These are phyloP conservation scores for Polypterus bichir DNA, from an alignment of 2,113 vertebrate species.

Conservation along the genomic window DNA sequence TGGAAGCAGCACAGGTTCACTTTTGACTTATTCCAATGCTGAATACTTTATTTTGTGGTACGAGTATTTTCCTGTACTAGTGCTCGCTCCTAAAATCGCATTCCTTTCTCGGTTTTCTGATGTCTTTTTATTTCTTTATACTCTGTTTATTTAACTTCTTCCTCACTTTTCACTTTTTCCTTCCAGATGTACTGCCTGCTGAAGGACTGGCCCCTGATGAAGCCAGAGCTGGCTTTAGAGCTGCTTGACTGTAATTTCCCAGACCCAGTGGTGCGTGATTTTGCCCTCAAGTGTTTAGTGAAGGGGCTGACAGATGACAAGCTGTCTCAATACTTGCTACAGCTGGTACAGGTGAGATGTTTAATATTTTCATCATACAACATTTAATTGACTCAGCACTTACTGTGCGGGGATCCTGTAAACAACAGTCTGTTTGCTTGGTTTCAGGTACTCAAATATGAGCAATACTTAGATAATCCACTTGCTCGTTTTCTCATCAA, in stretches of 20 bases:
- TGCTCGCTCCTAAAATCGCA: too few relatives aligned
- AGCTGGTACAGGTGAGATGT: slow-evolving; percentile 39
- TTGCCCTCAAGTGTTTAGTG: slow-evolving; percentile 39
- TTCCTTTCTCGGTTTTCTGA: too few relatives aligned
- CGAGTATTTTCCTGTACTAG: too few relatives aligned
- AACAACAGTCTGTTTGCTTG: slow-evolving; percentile 6
- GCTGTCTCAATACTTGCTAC: slow-evolving; percentile 43
- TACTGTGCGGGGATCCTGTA: slow-evolving; percentile 2
- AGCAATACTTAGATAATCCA: slow-evolving; percentile 44
- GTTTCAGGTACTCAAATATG: slow-evolving; percentile 41
- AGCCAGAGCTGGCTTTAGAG: slow-evolving; percentile 39
- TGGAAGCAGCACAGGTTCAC: too few relatives aligned
- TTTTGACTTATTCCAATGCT: too few relatives aligned
- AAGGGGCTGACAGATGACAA: slow-evolving; percentile 42
- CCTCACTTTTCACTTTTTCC: too few relatives aligned
- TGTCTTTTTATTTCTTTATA: neutral
- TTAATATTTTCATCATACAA: neutral
- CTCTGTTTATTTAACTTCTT: neutral
- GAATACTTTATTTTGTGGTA: too few relatives aligned
- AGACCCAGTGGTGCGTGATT: slow-evolving; percentile 39
- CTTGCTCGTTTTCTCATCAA: slow-evolving; percentile 46
- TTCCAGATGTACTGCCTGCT: slow-evolving; percentile 43
- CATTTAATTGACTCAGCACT: neutral
- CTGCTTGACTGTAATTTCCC: slow-evolving; percentile 48
- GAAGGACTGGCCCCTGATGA: slow-evolving; percentile 42